Conservation (phyloP, 2,888 invertebrate genomes). For the Latrodectus elegans region DNA sequence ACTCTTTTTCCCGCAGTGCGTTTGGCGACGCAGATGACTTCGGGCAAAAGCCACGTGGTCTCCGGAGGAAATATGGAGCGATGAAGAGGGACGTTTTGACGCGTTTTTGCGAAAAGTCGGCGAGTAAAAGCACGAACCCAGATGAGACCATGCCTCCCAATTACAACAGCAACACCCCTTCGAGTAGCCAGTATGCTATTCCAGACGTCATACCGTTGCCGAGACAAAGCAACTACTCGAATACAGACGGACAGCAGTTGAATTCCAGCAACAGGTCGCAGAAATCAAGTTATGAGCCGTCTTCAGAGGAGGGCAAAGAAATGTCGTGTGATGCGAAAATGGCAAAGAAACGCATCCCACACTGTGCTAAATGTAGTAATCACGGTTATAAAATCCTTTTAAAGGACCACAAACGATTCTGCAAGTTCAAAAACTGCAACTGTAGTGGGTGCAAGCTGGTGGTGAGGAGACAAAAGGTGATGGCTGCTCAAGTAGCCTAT, state of each 20-base stretch:
- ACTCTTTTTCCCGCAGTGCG: too few relatives aligned
- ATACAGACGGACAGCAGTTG: too few relatives aligned
- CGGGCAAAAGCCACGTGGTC: neutral
- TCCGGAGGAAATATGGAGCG: neutral
- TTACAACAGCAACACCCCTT: neutral
- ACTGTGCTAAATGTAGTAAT: constrained; percentile 19
- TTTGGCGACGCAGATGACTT: too few relatives aligned
- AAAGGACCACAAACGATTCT: constrained; percentile 2
- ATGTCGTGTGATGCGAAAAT: neutral
- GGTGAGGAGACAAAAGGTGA: neutral
- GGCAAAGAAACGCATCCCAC: neutral
- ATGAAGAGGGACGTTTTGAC: neutral
- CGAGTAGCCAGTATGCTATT: neutral
- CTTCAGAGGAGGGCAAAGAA: neutral
- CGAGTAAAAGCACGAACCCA: neutral
- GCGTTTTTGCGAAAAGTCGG: neutral
- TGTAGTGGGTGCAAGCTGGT: neutral
- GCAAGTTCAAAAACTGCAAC: neutral
- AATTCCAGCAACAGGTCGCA: too few relatives aligned
- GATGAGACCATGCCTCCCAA: neutral
- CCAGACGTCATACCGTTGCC: neutral
- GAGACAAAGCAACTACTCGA: too few relatives aligned
- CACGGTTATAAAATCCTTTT: constrained; percentile 2
- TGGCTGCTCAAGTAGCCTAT: constrained; percentile 6
- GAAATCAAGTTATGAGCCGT: too few relatives aligned